These are phyloP conservation scores for Bolborhynchus lineola DNA, from an alignment of 2,113 vertebrate species.

Conservation along the genomic window DNA sequence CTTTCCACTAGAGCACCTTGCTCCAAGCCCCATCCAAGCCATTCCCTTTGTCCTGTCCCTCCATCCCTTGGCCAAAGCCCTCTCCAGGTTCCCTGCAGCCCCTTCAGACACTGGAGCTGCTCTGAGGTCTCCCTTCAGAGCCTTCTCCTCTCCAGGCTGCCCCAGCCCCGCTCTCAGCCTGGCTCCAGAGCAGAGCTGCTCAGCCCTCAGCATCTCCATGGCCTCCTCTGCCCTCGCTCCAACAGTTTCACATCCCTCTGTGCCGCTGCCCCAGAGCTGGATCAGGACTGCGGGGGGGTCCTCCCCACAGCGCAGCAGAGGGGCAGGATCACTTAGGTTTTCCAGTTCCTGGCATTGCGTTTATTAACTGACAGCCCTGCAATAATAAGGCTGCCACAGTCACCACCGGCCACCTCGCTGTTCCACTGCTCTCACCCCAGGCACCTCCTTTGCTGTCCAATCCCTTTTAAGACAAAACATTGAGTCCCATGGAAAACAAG, in stretches of 20 bases:
- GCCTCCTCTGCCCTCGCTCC: neutral
- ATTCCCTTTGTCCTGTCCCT: neutral
- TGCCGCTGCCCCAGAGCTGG: neutral
- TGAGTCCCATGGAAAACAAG: neutral
- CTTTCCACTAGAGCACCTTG: neutral
- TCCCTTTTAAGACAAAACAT: neutral
- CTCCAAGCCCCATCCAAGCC: neutral
- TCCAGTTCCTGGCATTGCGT: neutral
- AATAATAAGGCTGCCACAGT: neutral
- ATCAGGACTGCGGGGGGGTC: no score
- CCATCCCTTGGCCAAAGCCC: neutral
- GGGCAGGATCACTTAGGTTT: neutral
- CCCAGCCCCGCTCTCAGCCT: neutral
- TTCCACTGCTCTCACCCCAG: fast-evolving
- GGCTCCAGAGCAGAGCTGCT: neutral
- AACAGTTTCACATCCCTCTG: neutral
- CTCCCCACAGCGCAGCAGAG: neutral
- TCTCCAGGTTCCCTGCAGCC: neutral
- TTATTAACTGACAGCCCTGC: neutral
- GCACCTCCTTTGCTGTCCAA: neutral
- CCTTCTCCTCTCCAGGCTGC: no score
- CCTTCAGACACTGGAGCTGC: fast-evolving
- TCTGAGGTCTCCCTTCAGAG: neutral
- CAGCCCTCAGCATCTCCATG: no score
- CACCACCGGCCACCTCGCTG: neutral